phyloP scores from a whole-genome alignment of 2,888 invertebrate genomes.

The Leucania comma region DNA sequence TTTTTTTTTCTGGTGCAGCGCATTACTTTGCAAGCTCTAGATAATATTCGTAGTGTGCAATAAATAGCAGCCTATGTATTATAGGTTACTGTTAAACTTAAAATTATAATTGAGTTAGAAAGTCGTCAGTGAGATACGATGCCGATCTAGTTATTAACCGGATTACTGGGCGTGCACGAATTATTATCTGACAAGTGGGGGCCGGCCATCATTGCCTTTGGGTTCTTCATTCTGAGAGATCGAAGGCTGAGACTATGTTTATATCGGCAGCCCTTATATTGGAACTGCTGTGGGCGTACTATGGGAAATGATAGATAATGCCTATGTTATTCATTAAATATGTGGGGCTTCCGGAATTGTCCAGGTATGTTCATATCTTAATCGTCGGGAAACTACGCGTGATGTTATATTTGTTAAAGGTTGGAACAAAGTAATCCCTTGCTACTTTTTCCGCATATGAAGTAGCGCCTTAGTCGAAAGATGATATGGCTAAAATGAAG shows the following conservation, averaged over 20 bases:
- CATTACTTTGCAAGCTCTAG: not conserved
- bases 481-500: not conserved
- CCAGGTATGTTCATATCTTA: too few relatives aligned
- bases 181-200: constrained; percentile 50
- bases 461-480: too few relatives aligned
- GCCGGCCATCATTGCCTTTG: not conserved
- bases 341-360: not conserved
- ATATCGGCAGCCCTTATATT: not conserved
- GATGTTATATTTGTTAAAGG: too few relatives aligned
- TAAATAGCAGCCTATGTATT: not conserved
- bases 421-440: not conserved
- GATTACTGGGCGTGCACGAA: constrained; percentile 63
- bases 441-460: not conserved
- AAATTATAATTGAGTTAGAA: constrained; percentile 66
- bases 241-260: not conserved
- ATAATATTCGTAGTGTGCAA: not conserved
- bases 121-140: constrained; percentile 68
- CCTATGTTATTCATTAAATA: too few relatives aligned
- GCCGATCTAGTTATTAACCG: constrained; percentile 70
- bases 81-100: constrained; percentile 29
- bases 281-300: too few relatives aligned
- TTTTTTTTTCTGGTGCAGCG: not conserved
- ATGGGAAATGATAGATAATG: too few relatives aligned
- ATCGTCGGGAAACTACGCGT: not conserved
- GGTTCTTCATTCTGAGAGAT: constrained; percentile 24